phyloP scores from a whole-genome alignment of 2,113 vertebrate genomes.

The Paratilapia polleni region DNA sequence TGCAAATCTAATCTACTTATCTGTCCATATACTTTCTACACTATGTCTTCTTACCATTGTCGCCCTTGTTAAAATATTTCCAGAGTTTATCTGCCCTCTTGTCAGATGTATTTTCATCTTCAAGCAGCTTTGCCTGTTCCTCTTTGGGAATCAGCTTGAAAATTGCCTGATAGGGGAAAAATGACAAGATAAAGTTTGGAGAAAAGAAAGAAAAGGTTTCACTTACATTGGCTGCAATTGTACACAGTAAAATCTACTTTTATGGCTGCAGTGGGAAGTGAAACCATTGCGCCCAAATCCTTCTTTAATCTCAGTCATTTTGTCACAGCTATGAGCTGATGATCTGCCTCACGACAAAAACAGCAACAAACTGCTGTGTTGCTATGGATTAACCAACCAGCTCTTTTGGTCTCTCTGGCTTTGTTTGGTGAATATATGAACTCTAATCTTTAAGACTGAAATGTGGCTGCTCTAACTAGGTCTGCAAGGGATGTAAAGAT shows the following conservation, averaged over 20 bases:
- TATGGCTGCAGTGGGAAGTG: not conserved
- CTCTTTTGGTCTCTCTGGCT: not conserved
- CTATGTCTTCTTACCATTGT: constrained; percentile 63
- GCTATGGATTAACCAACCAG: constrained; percentile 4
- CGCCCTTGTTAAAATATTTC: constrained; percentile 69
- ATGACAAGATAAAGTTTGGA: not conserved
- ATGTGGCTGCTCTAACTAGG: not conserved
- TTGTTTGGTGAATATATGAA: constrained; percentile 28
- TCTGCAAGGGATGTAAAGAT: not conserved
- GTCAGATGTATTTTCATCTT: constrained; percentile 73
- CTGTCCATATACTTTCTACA: not conserved
- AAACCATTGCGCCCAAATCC: not conserved
- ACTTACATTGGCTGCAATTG: not conserved
- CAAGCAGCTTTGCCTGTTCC: constrained; percentile 37
- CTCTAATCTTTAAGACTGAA: constrained; percentile 16
- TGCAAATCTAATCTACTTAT: not conserved
- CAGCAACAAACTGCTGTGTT: not conserved
- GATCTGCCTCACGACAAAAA: constrained; percentile 8
- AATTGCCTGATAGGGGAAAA: constrained; percentile 64
- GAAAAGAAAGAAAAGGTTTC: not conserved
- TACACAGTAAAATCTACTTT: not conserved
- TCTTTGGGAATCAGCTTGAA: constrained; percentile 76
- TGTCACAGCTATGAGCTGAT: not conserved
- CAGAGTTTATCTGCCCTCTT: constrained; percentile 79
- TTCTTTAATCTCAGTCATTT: not conserved